These are phyloP conservation scores for Cheilosia pagana DNA, from an alignment of 2,888 invertebrate genomes.

Conservation along the genomic window DNA sequence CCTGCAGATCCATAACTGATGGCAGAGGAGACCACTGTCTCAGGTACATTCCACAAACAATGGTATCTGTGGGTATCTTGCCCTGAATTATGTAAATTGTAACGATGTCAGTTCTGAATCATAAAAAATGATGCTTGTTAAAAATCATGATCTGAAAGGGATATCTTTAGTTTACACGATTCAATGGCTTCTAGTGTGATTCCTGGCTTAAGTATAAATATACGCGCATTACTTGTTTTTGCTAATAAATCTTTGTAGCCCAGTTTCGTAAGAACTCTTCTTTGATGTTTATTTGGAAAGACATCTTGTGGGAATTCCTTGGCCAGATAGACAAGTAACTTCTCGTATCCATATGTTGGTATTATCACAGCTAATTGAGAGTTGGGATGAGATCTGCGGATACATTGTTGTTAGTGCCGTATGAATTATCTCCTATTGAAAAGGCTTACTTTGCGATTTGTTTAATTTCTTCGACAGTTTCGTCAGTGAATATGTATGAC, in stretches of 20 bases:
- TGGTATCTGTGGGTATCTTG: not conserved
- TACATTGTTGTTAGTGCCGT: not conserved
- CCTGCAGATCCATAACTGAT: conserved; percentile 49
- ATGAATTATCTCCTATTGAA: not conserved
- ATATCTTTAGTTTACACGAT: conserved; percentile 19
- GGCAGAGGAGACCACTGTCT: conserved; percentile 62
- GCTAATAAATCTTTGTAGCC: conserved; percentile 28
- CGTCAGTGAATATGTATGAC: conserved; percentile 50
- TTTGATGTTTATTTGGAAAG: conserved; percentile 39
- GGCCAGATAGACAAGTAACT: conserved; percentile 24
- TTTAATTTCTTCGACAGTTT: conserved; percentile 56
- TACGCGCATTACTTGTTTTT: conserved; percentile 6
- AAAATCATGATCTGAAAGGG: not conserved
- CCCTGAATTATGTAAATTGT: conserved; percentile 51
- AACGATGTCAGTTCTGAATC: conserved; percentile 17
- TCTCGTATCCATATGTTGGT: conserved; percentile 59
- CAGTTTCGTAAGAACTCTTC: conserved; percentile 28
- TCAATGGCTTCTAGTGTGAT: conserved; percentile 35
- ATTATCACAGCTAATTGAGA: conserved; percentile 35
- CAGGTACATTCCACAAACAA: conserved; percentile 32
- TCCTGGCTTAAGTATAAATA: conserved; percentile 40
- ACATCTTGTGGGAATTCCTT: conserved; percentile 46
- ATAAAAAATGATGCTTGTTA: not conserved
- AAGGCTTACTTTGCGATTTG: conserved; percentile 43
- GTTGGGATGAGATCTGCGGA: conserved; percentile 25